Base-by-base conservation (phyloP, 2,113 vertebrate species). In the Varanus komodoensis region DNA sequence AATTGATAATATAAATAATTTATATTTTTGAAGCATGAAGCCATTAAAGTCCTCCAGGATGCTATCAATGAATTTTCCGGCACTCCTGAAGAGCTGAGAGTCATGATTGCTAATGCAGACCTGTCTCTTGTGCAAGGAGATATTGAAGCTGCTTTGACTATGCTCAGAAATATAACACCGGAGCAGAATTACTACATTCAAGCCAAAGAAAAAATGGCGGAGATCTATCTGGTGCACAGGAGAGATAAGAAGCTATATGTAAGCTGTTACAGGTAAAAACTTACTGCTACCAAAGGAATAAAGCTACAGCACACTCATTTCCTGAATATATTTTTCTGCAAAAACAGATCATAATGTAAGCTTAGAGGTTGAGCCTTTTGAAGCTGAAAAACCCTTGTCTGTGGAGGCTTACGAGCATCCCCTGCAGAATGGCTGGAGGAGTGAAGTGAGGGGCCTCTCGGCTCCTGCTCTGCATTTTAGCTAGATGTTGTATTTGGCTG, bases 1-100 rank as follows among this genome's bases (percentile, higher is more conserved):
- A 44, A 44, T 44, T 44, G 38, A 44, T 44, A 44, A 44, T 44
- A 44, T 44, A 84, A 67, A 17, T 6, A 2, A 44, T 88, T 96
- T 89, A 64, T 48, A 4, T 54, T 95, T 95, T 94, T 96, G 87
- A 67, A 99, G 99, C 99, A 99, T 25, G 99, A 99, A 95, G 99
- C 99, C 84, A 97, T 98, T 93, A 98, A 99, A 96, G 97, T 99
- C 92, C 98, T 99, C 96, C 99, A 99, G 95, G 99, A 99, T 0
- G 98, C 99, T 83, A 98, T 99, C 94, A 99, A 98, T 91, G 99
- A 99, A 96, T 99, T 99, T 95, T 98, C 98, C 1, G 99, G 99
- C 90, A 99, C 98, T 0, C 95, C 98, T 0, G 99, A 99, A 96
- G 99, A 99, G 71, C 87, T 99, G 0, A 98, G 99, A 44, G 97